Percentiles rank a stretch among this genome's conserved stretches.
Evolutionary conservation across 2,797 vertebrate genomes (phyloP).

Genomic region (Catharus ustulatus): DNA sequence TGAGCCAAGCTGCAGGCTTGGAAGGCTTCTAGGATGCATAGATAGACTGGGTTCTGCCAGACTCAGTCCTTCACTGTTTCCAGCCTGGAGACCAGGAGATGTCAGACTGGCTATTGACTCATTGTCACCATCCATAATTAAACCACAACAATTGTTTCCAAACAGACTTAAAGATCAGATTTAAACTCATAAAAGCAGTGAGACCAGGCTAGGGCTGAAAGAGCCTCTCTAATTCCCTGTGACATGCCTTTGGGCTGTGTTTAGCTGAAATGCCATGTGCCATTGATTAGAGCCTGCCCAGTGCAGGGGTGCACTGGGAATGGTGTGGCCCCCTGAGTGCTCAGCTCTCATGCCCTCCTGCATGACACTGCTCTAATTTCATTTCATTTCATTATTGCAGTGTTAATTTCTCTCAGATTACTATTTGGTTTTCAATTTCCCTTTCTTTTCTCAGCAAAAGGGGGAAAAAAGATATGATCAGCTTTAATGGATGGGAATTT

Average conservation of each 20-base stretch:
- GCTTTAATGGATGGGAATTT: not conserved
- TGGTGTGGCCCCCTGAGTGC: not conserved
- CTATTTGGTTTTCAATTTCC: not conserved
- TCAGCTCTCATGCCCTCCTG: not conserved
- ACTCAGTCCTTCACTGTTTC: not conserved
- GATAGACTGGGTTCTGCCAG: not conserved
- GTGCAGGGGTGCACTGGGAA: not conserved
- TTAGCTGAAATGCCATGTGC: not conserved
- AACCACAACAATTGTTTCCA: conserved; percentile 18
- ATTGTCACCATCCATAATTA: not conserved
- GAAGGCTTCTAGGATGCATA: not conserved
- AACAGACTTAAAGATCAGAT: conserved; percentile 1
- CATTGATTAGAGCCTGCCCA: conserved; percentile 1
- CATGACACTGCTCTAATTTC: not conserved
- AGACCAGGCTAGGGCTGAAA: not conserved
- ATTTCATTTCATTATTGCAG: not conserved
- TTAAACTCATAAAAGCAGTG: conserved; percentile 18
- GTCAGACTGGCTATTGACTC: not conserved
- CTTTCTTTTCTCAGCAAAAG: not conserved
- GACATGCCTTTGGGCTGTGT: not conserved
- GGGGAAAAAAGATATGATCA: not conserved
- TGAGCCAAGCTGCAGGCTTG: not conserved
- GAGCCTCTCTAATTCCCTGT: not conserved
- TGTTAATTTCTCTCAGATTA: not conserved
- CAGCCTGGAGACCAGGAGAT: not conserved